phyloP scores from a whole-genome alignment of 2,113 vertebrate species.

The Gulo gulo region DNA sequence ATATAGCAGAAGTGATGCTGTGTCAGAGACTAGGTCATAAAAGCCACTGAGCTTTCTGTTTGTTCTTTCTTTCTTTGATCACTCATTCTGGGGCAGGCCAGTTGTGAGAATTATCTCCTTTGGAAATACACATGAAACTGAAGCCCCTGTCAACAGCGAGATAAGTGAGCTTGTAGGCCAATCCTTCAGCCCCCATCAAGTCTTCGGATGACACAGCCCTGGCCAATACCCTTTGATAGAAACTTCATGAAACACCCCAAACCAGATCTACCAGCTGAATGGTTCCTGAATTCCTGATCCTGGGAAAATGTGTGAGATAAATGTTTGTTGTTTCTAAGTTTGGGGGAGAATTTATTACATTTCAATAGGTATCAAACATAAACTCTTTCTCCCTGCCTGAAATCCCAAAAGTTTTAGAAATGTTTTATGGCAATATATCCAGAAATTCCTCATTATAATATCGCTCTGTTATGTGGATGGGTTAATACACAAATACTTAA shows the following conservation, averaged over 20 bases:
- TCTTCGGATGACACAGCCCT: background rate
- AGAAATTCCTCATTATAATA: background rate
- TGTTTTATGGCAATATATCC: background rate
- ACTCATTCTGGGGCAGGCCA: background rate
- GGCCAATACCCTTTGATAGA: background rate
- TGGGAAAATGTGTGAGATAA: background rate
- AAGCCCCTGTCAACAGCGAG: background rate
- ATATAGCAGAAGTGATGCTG: background rate
- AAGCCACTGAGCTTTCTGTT: background rate
- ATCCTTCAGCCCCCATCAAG: background rate
- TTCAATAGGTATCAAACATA: background rate
- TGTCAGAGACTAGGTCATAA: background rate
- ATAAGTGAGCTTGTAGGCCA: background rate
- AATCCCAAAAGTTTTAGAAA: background rate
- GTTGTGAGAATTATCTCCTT: background rate
- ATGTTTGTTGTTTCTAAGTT: background rate
- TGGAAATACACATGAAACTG: background rate
- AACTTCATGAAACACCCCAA: background rate
- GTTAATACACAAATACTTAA: background rate
- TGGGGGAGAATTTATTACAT: background rate
- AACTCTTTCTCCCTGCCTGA: background rate
- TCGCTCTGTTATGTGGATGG: background rate
- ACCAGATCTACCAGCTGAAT: background rate
- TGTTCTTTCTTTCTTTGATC: background rate
- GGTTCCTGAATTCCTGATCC: background rate